phyloP scores from a whole-genome alignment of 2,888 invertebrate species.

The Troilus luridus region DNA sequence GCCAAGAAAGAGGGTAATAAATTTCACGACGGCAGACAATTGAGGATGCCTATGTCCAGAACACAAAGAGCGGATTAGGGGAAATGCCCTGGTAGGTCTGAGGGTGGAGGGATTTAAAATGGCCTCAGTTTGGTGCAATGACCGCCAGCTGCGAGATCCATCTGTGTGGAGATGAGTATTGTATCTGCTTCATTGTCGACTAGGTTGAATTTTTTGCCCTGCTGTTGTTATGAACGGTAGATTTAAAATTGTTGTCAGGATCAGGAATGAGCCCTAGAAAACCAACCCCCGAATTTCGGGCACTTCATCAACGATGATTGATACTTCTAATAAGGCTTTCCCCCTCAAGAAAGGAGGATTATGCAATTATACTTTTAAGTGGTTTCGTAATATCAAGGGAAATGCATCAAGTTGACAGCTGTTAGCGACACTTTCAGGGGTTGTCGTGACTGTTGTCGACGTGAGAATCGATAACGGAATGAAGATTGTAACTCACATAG shows the following conservation, averaged over 20 bases:
- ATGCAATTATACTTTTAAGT: constrained; percentile 3
- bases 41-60: background rate
- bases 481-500: background rate
- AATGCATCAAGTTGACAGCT: constrained; percentile 3
- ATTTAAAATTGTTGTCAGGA: background rate
- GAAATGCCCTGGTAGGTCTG: background rate
- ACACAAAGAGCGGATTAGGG: background rate
- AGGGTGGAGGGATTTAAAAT: constrained; percentile 23
- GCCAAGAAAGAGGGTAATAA: constrained; percentile 1
- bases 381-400: constrained; percentile 22
- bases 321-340: constrained; percentile 9
- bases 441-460: background rate
- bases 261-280: background rate
- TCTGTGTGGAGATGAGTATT: background rate
- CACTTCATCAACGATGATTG: background rate
- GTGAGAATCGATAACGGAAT: background rate
- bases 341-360: background rate
- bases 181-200: background rate
- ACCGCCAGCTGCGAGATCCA: background rate
- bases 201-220: background rate
- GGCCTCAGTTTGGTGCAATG: constrained; percentile 16
- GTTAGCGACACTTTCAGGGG: background rate
- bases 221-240: background rate
- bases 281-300: background rate
- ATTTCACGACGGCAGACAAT: background rate